A percentile compares a stretch with the other conserved stretches of the same genome.
These are phyloP conservation scores for Hirundichthys speculiger DNA, from an alignment of 2,113 vertebrate genomes.

Conservation along the genomic window DNA sequence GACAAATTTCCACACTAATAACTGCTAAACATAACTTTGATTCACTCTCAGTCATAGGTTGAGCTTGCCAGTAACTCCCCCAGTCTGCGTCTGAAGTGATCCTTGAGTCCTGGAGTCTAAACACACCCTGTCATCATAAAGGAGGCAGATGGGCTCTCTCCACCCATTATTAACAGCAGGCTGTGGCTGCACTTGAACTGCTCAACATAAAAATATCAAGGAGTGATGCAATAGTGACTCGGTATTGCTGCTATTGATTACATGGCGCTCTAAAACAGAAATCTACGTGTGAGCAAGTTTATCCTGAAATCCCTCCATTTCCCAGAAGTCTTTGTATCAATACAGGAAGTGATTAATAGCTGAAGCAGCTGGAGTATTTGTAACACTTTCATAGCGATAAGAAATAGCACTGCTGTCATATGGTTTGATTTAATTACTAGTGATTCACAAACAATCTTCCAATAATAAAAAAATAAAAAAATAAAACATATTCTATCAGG, in stretches of 20 bases:
- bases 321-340: slow-evolving; percentile 64
- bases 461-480: no score
- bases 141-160: slow-evolving; percentile 53
- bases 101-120: slow-evolving; percentile 53
- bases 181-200: slow-evolving; percentile 51
- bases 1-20: slow-evolving; percentile 15
- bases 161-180: slow-evolving; percentile 64
- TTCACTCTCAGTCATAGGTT: slow-evolving; percentile 57
- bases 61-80: slow-evolving; percentile 58
- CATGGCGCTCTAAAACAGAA: slow-evolving; percentile 27
- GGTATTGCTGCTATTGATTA: slow-evolving; percentile 61
- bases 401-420: slow-evolving; percentile 62
- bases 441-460: neutral
- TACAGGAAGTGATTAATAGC: slow-evolving; percentile 78
- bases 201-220: slow-evolving; percentile 58
- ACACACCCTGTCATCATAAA: slow-evolving; percentile 73
- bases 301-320: slow-evolving; percentile 56
- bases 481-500: no score
- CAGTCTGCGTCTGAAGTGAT: slow-evolving; percentile 50
- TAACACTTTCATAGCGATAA: slow-evolving; percentile 50
- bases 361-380: slow-evolving; percentile 48
- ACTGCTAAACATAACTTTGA: slow-evolving; percentile 56
- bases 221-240: slow-evolving; percentile 71
- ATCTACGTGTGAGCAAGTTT: slow-evolving; percentile 43
- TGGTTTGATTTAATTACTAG: slow-evolving; percentile 73